A percentile compares a stretch with the other conserved stretches of the same genome.
Conservation (phyloP, 2,888 invertebrate species). For the Pantelozetes paolii region DNA sequence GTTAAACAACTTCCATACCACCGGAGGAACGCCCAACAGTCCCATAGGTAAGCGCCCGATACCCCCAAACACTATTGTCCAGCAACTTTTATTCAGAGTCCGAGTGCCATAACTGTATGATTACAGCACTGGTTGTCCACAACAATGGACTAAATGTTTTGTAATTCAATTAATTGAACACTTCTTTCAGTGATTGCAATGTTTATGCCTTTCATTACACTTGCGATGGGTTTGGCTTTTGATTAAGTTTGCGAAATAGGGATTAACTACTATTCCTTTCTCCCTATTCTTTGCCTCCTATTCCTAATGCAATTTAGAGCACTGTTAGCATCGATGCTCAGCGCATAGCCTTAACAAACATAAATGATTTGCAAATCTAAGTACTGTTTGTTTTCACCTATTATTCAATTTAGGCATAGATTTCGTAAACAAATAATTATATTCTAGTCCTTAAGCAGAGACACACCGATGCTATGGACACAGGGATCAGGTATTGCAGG, state of each 20-base stretch:
- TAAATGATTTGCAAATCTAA: too few relatives aligned
- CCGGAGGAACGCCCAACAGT: constrained; percentile 35
- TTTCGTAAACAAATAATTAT: constrained; percentile 37
- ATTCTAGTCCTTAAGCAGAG: constrained; percentile 36
- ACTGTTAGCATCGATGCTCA: constrained; percentile 37
- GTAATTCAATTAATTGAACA: constrained; percentile 46
- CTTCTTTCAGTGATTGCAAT: constrained; percentile 38
- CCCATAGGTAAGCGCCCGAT: constrained; percentile 46
- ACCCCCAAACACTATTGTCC: too few relatives aligned
- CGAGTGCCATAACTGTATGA: too few relatives aligned
- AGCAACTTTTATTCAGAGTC: neutral
- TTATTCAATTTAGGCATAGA: neutral
- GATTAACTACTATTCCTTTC: constrained; percentile 48
- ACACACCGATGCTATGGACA: neutral
- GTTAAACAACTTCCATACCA: constrained; percentile 46
- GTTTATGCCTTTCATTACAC: constrained; percentile 48
- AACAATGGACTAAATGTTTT: neutral
- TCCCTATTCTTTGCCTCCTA: constrained; percentile 46
- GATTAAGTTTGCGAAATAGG: constrained; percentile 49
- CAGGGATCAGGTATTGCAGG: neutral
- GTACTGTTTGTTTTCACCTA: neutral
- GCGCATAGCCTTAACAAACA: constrained; percentile 22
- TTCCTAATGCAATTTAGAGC: constrained; percentile 29
- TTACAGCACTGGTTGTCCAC: too few relatives aligned
- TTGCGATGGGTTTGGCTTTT: constrained; percentile 49